Percentiles rank a stretch among this genome's conserved stretches.
Conservation (phyloP, 2,888 invertebrate genomes). For the Gastrophysa polygoni region DNA sequence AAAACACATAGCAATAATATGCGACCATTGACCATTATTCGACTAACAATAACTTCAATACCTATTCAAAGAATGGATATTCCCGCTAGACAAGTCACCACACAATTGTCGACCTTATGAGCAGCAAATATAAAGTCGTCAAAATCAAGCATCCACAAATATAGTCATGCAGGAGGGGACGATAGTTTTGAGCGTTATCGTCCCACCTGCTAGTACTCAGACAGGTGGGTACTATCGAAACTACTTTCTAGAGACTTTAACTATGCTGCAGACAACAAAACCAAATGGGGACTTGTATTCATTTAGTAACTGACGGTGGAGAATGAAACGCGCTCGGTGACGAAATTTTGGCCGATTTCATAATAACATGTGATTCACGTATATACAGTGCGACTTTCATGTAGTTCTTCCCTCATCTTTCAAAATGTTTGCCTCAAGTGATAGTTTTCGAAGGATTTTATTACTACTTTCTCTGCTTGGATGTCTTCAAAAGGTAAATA, state of each 20-base stretch:
- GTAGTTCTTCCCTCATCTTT: slow-evolving; percentile 3
- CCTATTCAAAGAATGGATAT: slow-evolving; percentile 1
- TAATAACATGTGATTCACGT: slow-evolving; percentile 35
- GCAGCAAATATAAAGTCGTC: neutral
- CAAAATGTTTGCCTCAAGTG: slow-evolving; percentile 28
- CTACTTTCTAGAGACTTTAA: slow-evolving; percentile 39
- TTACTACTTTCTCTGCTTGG: slow-evolving; percentile 23
- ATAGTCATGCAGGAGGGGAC: neutral
- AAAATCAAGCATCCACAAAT: neutral
- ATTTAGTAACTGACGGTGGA: slow-evolving; percentile 19
- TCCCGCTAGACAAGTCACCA: slow-evolving; percentile 5
- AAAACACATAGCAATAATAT: neutral
- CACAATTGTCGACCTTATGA: neutral
- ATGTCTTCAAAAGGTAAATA: slow-evolving; percentile 27
- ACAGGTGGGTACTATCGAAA: slow-evolving; percentile 28
- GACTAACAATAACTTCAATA: slow-evolving; percentile 14
- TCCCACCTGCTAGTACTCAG: slow-evolving; percentile 13
- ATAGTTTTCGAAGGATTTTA: slow-evolving; percentile 27
- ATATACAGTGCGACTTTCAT: slow-evolving; percentile 17
- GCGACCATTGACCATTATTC: slow-evolving; percentile 3
- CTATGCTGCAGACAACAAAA: slow-evolving; percentile 28
- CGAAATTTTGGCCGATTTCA: slow-evolving; percentile 20
- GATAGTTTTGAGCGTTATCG: slow-evolving; percentile 4
- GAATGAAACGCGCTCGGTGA: slow-evolving; percentile 18
- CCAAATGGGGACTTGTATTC: slow-evolving; percentile 29